phyloP scores from a whole-genome alignment of 2,888 invertebrate species.

The Neelides folsomi region DNA sequence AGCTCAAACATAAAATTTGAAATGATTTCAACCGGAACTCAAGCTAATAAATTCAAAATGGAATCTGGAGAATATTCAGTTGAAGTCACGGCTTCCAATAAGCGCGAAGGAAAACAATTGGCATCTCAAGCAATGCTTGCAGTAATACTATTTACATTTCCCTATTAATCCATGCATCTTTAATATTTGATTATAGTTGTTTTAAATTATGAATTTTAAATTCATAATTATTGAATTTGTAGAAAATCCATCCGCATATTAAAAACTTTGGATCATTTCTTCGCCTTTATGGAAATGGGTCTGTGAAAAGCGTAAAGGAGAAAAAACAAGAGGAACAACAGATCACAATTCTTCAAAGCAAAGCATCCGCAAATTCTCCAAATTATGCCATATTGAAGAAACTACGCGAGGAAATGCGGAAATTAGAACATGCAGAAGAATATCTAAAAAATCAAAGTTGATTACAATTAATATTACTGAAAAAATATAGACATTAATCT shows the following conservation, averaged over 20 bases:
- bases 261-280: conserved; percentile 87
- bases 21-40: conserved; percentile 72
- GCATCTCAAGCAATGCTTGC: conserved; percentile 66
- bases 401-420: conserved; percentile 65
- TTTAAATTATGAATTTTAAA: no score
- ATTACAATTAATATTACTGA: no score
- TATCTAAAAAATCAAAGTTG: no score
- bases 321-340: conserved; percentile 84
- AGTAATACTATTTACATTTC: conserved; percentile 12
- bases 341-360: conserved; percentile 75
- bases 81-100: conserved; percentile 59
- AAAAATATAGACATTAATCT: no score
- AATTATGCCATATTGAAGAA: conserved; percentile 82
- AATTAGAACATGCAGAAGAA: conserved; percentile 46
- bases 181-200: no score
- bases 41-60: conserved; percentile 89
- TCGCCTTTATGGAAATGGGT: conserved; percentile 80
- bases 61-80: conserved; percentile 82
- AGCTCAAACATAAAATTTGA: conserved; percentile 67
- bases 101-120: conserved; percentile 87
- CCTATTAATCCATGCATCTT: no score
- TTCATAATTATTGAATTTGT: conserved; percentile 18
- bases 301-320: conserved; percentile 79
- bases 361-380: conserved; percentile 77
- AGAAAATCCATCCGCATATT: conserved; percentile 87